Conservation (phyloP, 2,113 vertebrate species). For the Macrotis lagotis region DNA sequence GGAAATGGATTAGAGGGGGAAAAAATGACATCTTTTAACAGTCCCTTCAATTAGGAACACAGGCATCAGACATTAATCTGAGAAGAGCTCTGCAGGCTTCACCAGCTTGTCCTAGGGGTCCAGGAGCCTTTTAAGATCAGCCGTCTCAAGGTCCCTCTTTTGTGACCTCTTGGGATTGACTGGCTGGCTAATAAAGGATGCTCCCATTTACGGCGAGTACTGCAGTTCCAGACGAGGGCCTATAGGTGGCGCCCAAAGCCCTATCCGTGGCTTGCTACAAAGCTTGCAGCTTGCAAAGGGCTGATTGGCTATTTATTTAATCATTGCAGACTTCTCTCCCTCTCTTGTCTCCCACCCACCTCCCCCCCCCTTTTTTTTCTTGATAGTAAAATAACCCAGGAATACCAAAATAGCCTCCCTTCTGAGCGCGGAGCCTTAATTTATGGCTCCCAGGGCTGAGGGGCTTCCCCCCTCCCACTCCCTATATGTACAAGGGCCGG, state of each 20-base stretch:
- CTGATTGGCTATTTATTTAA: not conserved
- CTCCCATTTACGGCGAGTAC: not conserved
- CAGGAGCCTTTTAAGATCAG: not conserved
- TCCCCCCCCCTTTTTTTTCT: not conserved
- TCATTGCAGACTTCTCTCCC: not conserved
- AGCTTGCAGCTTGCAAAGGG: not conserved
- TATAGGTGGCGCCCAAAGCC: constrained; percentile 59
- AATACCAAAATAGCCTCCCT: not conserved
- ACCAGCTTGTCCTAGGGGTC: not conserved
- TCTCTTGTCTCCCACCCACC: not conserved
- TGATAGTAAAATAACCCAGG: not conserved
- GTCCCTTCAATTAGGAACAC: not conserved
- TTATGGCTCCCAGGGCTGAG: not conserved
- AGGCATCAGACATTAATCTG: not conserved
- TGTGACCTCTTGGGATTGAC: not conserved
- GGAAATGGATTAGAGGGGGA: not conserved
- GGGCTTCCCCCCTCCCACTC: not conserved
- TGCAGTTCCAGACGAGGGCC: constrained; percentile 13
- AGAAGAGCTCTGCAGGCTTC: not conserved
- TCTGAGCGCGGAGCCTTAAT: not conserved
- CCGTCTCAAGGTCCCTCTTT: not conserved
- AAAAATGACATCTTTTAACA: not conserved
- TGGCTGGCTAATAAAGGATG: not conserved
- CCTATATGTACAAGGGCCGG: not conserved
- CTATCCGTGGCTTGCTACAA: not conserved